These are phyloP conservation scores for Taxidea taxus DNA, from an alignment of 2,113 vertebrate species.

Conservation along the genomic window DNA sequence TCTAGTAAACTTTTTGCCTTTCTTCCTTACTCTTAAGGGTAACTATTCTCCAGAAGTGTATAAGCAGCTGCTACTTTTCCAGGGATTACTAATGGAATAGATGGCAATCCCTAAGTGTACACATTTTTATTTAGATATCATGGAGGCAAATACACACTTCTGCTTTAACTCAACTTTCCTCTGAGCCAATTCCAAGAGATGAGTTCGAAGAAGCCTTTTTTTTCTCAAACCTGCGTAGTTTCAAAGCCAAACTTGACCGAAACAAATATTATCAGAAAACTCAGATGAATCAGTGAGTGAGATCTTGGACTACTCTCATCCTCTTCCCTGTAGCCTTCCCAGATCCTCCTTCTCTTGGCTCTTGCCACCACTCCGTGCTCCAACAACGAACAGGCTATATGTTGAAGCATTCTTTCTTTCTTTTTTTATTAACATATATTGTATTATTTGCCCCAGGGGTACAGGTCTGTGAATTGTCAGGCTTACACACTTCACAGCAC, in stretches of 20 bases:
- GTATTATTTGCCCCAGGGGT: too few species aligned
- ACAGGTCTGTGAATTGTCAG: too few species aligned
- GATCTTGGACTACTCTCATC: neutral
- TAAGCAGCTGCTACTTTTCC: neutral
- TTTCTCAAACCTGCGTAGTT: neutral
- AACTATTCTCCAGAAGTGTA: neutral
- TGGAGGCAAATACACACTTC: neutral
- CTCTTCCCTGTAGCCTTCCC: neutral
- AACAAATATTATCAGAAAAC: neutral
- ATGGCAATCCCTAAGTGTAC: neutral
- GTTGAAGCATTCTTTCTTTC: neutral
- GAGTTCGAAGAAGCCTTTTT: neutral
- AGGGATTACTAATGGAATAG: neutral
- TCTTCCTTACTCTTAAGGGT: neutral
- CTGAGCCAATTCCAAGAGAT: conserved; percentile 11
- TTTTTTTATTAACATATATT: too few species aligned
- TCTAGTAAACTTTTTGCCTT: neutral
- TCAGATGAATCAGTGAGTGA: neutral
- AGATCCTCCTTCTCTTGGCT: neutral
- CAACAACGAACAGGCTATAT: neutral
- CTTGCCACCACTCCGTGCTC: neutral
- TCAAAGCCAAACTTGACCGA: neutral
- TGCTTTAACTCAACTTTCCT: conserved; percentile 10
- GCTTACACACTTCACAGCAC: too few species aligned
- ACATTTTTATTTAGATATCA: conserved; percentile 4